Percentiles rank a stretch among this genome's conserved stretches.
Conservation (phyloP, 2,113 vertebrate genomes). For the Alces alces region DNA sequence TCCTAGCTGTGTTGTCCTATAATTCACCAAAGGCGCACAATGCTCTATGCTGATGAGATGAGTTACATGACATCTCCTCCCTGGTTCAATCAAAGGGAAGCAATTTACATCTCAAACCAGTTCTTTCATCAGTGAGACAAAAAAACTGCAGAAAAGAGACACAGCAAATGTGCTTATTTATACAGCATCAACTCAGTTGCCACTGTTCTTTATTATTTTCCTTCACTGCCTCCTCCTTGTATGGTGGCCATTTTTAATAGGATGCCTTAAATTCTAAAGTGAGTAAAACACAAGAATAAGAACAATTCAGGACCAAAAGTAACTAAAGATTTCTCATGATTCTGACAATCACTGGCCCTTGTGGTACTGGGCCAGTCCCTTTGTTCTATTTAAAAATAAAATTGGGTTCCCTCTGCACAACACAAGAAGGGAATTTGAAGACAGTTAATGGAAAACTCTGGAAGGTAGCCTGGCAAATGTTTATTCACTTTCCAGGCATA, state of each 20-base stretch:
- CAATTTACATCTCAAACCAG: constrained; percentile 78
- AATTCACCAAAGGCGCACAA: constrained; percentile 72
- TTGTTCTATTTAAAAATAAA: constrained; percentile 62
- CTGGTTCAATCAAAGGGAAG: constrained; percentile 76
- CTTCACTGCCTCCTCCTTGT: constrained; percentile 33
- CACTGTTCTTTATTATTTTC: constrained; percentile 66
- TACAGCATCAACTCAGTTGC: constrained; percentile 61
- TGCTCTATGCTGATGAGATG: constrained; percentile 75
- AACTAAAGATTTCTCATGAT: constrained; percentile 33
- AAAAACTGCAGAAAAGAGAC: constrained; percentile 72
- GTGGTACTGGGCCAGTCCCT: constrained; percentile 13
- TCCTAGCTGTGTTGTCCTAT: constrained; percentile 53
- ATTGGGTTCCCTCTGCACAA: constrained; percentile 24
- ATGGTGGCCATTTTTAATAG: constrained; percentile 69
- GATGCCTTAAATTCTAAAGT: constrained; percentile 59
- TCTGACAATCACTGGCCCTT: constrained; percentile 45
- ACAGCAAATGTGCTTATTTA: constrained; percentile 73
- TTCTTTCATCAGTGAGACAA: constrained; percentile 75
- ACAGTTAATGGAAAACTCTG: constrained; percentile 55
- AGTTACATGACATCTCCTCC: constrained; percentile 76
- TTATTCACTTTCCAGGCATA: constrained; percentile 44
- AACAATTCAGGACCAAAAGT: constrained; percentile 58
- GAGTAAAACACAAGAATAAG: constrained; percentile 51
- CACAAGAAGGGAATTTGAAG: constrained; percentile 41
- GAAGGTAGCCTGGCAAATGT: constrained; percentile 57